Conservation (phyloP, 2,797 vertebrate species). For the Menidia menidia region DNA sequence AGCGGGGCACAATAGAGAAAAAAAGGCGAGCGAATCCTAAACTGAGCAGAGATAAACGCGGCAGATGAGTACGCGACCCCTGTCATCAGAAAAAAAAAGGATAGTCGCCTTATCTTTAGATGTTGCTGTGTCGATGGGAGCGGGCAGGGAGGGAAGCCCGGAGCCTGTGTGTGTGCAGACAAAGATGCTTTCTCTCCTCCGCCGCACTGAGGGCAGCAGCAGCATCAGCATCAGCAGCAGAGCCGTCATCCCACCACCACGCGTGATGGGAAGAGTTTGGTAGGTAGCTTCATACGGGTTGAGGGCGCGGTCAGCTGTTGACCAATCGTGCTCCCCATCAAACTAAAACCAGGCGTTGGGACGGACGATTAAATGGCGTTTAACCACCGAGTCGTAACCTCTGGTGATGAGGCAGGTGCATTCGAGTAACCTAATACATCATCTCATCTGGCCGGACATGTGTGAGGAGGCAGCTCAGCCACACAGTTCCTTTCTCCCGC, state of each 20-base stretch:
- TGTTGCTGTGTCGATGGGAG: constrained; percentile 61
- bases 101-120: constrained; percentile 55
- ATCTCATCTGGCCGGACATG: constrained; percentile 8
- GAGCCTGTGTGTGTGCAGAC: constrained; percentile 67
- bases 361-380: constrained; percentile 55
- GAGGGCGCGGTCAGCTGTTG: constrained; percentile 84
- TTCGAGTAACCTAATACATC: not conserved
- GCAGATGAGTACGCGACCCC: constrained; percentile 70
- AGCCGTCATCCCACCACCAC: constrained; percentile 63
- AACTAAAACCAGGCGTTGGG: constrained; percentile 60
- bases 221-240: constrained; percentile 42
- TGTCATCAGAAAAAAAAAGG: constrained; percentile 47
- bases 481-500: not conserved
- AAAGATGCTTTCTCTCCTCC: constrained; percentile 78
- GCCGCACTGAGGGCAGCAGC: constrained; percentile 64
- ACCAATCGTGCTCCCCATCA: constrained; percentile 78
- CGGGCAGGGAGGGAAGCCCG: constrained; percentile 65
- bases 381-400: constrained; percentile 17
- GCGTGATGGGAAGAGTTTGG: constrained; percentile 78
- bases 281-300: constrained; percentile 74
- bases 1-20: constrained; percentile 6
- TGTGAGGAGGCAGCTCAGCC: constrained; percentile 13
- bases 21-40: constrained; percentile 33
- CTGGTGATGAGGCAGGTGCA: not conserved
- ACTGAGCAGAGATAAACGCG: constrained; percentile 72